Conservation (phyloP, 1,140 invertebrate genomes). For the Monochamus saltuarius region DNA sequence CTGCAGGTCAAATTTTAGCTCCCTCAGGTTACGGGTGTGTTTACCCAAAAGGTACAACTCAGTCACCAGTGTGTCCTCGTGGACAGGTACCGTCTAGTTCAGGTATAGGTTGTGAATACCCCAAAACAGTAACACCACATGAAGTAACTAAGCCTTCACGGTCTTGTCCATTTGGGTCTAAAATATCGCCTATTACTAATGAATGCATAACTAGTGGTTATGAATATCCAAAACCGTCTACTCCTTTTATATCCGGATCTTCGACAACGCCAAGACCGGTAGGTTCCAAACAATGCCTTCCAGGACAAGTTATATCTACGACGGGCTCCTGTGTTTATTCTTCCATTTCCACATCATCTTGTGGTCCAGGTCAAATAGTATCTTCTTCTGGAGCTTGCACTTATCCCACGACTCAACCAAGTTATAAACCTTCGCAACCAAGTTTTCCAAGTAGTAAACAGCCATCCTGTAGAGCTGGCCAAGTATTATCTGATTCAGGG, state of each 20-base stretch:
- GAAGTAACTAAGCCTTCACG: not conserved
- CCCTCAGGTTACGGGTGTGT: not conserved
- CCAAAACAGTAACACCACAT: not conserved
- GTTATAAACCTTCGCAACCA: not conserved
- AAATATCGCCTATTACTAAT: not conserved
- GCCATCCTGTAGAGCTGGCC: not conserved
- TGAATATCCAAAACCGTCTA: no score
- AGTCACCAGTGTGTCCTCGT: no score
- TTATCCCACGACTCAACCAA: constrained; percentile 7
- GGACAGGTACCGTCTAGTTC: not conserved
- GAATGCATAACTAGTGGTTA: no score
- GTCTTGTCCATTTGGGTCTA: constrained; percentile 1
- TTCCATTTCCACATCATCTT: not conserved
- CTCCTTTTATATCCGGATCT: not conserved
- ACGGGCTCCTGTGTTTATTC: not conserved
- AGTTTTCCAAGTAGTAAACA: not conserved
- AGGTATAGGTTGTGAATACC: constrained; percentile 8
- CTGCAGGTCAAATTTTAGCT: not conserved
- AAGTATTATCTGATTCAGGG: constrained; percentile 3
- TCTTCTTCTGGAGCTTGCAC: constrained; percentile 5
- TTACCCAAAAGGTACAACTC: not conserved
- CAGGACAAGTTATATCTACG: not conserved
- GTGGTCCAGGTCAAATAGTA: constrained; percentile 12
- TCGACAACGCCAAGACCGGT: not conserved
- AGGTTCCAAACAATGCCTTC: not conserved